Conservation (phyloP, 2,113 vertebrate species). For the Nibea coibor region DNA sequence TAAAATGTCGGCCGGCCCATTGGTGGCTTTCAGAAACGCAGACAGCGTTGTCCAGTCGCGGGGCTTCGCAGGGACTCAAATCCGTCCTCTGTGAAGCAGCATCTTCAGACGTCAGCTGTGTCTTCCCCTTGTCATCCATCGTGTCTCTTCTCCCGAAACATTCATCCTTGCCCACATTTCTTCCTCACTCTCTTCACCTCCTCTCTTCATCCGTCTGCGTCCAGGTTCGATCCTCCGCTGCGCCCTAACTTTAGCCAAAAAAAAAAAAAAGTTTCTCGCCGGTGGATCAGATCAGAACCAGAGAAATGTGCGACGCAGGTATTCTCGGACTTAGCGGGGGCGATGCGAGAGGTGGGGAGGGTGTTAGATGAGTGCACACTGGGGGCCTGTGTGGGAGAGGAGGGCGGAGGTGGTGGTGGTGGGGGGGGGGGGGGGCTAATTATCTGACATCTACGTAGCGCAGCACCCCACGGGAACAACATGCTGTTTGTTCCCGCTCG, state of each 20-base stretch:
- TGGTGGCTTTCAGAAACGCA: conserved; percentile 50
- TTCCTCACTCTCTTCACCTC: neutral
- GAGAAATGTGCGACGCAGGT: conserved; percentile 75
- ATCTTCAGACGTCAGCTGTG: conserved; percentile 11
- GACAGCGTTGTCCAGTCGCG: conserved; percentile 47
- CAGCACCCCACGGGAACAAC: conserved; percentile 82
- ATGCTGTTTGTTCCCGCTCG: conserved; percentile 79
- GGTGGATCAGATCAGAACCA: conserved; percentile 11
- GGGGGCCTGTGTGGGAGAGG: conserved; percentile 57
- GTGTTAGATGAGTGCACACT: conserved; percentile 59
- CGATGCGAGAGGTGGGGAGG: conserved; percentile 36
- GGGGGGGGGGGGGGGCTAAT: conserved; percentile 74
- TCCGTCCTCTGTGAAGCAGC: conserved; percentile 22
- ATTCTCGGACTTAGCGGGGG: conserved; percentile 58
- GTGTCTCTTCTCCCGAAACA: neutral
- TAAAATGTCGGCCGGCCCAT: conserved; percentile 66
- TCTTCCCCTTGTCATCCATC: conserved; percentile 10
- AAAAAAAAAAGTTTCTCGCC: conserved; percentile 24
- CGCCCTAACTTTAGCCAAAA: neutral
- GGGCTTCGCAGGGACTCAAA: conserved; percentile 32
- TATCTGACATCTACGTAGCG: conserved; percentile 82
- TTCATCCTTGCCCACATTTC: neutral
- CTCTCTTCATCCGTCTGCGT: neutral
- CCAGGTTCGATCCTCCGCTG: neutral
- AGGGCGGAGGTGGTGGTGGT: neutral